Percentiles rank a stretch among this genome's conserved stretches.
Evolutionary conservation across 2,888 invertebrate genomes (phyloP).

Genomic region (Lysandra bellargus): DNA sequence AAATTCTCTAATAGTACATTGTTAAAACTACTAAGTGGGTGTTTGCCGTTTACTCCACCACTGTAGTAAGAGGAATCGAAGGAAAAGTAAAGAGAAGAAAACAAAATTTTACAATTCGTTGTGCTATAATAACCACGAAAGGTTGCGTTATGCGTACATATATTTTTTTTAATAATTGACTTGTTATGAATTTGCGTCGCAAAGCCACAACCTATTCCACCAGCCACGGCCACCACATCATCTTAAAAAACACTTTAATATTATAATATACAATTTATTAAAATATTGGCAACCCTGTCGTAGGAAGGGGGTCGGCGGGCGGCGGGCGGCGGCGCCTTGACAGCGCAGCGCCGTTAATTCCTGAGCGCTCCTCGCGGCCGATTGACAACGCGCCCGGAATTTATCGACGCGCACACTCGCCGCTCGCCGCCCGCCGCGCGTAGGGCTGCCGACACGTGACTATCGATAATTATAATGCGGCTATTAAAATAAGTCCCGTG

Average conservation of each 20-base stretch:
- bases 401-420: conserved; percentile 77
- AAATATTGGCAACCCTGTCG: conserved; percentile 49
- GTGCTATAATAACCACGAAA: too few relatives aligned
- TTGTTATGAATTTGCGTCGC: too few relatives aligned
- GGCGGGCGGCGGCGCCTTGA: conserved; percentile 60
- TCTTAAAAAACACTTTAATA: not conserved
- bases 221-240: too few relatives aligned
- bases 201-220: too few relatives aligned
- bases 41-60: too few relatives aligned
- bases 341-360: conserved; percentile 76
- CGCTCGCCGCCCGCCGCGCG: conserved; percentile 56
- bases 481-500: not conserved
- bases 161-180: too few relatives aligned
- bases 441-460: conserved; percentile 39
- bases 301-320: conserved; percentile 45
- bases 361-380: conserved; percentile 72
- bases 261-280: not conserved
- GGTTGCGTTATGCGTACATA: too few relatives aligned
- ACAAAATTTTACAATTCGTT: too few relatives aligned
- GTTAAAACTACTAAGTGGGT: too few relatives aligned
- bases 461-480: conserved; percentile 30
- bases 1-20: too few relatives aligned
- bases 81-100: too few relatives aligned
- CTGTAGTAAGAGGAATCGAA: too few relatives aligned
- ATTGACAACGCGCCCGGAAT: conserved; percentile 79